Conservation (phyloP, 2,797 vertebrate species). For the Caiman crocodilus region DNA sequence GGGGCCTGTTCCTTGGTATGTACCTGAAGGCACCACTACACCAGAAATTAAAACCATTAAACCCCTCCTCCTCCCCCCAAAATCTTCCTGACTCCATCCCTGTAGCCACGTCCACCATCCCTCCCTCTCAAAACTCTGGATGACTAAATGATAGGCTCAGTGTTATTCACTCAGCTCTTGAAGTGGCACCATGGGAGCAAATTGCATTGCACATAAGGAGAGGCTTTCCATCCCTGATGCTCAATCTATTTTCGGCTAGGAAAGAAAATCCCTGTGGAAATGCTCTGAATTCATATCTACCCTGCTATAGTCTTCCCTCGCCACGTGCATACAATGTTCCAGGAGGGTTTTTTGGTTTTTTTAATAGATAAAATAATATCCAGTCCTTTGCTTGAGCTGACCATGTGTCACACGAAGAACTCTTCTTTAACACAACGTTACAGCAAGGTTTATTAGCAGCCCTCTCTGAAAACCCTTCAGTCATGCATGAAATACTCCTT, state of each 20-base stretch:
- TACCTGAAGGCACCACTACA: not conserved
- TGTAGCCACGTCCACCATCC: not conserved
- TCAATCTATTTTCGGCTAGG: not conserved
- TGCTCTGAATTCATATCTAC: not conserved
- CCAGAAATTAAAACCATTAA: not conserved
- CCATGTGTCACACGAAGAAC: not conserved
- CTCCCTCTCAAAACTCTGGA: not conserved
- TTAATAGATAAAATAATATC: not conserved
- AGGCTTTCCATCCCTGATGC: not conserved
- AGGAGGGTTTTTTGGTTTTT: not conserved
- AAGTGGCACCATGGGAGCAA: not conserved
- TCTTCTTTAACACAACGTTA: accelerated
- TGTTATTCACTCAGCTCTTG: not conserved
- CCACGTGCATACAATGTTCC: not conserved
- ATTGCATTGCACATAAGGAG: not conserved
- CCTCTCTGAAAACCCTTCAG: not conserved
- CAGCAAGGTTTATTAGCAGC: not conserved
- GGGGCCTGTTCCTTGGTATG: not conserved
- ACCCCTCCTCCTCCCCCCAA: too few species aligned
- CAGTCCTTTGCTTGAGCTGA: not conserved
- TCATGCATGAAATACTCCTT: not conserved
- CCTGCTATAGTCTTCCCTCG: too few species aligned
- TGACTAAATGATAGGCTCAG: not conserved
- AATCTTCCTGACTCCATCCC: not conserved
- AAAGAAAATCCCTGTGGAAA: not conserved